Percentiles rank a stretch among this genome's conserved stretches.
Conservation (phyloP, 2,888 invertebrate species). For the Orthosia gothica region DNA sequence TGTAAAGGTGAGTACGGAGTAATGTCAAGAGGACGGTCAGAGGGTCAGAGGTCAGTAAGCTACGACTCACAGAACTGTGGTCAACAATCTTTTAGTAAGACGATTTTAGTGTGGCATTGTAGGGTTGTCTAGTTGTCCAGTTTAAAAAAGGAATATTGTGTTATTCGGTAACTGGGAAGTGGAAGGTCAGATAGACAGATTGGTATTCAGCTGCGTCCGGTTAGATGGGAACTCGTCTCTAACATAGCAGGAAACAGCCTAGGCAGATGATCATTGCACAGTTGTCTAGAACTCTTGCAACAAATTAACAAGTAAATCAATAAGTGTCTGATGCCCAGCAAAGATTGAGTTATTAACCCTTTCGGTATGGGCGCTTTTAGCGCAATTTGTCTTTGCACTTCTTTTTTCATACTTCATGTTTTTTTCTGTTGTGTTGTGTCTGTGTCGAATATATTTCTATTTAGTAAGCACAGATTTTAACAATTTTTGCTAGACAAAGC, state of each 20-base stretch:
- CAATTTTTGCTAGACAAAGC: not conserved
- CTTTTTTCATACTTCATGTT: too few species aligned
- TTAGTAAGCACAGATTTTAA: not conserved
- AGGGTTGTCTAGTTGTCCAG: not conserved
- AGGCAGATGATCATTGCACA: not conserved
- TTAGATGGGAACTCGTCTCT: not conserved
- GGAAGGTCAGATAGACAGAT: not conserved
- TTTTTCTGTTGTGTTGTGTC: too few species aligned
- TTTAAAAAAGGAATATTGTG: not conserved
- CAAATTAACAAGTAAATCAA: not conserved
- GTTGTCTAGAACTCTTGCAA: not conserved
- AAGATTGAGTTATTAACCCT: too few species aligned
- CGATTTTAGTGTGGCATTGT: not conserved
- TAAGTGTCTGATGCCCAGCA: too few species aligned
- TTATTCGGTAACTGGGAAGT: not conserved
- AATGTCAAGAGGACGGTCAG: slow-evolving; percentile 22
- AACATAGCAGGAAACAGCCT: not conserved
- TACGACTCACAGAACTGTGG: slow-evolving; percentile 17
- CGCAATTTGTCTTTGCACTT: too few species aligned
- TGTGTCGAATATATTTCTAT: too few species aligned
- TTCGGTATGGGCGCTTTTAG: too few species aligned
- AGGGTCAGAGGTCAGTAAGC: slow-evolving; percentile 1
- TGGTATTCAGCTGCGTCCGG: not conserved
- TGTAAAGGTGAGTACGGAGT: slow-evolving; percentile 34
- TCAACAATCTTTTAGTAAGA: slow-evolving; percentile 11